These are phyloP conservation scores for Phyllotreta cruciferae DNA, from an alignment of 2,888 invertebrate species.

Conservation along the genomic window DNA sequence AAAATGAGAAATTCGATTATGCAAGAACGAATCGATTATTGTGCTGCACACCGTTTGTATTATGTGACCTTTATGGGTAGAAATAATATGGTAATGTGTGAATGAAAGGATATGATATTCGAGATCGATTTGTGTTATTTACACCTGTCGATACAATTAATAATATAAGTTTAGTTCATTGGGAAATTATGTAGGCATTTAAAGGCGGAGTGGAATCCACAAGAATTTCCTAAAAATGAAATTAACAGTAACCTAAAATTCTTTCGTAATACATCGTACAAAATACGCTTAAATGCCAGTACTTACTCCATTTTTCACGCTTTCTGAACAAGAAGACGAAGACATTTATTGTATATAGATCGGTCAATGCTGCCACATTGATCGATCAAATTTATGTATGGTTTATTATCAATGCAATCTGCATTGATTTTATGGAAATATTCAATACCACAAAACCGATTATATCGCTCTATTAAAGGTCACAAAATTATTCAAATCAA, in stretches of 20 bases:
- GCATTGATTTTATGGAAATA: no score
- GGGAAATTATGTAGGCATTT: no score
- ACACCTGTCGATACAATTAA: no score
- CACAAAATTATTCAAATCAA: no score
- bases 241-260: not conserved
- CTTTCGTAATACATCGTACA: constrained; percentile 8
- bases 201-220: no score
- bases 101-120: constrained; percentile 15
- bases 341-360: constrained; percentile 8
- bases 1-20: constrained; percentile 11
- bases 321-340: constrained; percentile 32
- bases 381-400: not conserved
- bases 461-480: no score
- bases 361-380: no score
- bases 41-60: constrained; percentile 1
- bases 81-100: constrained; percentile 10
- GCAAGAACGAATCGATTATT: not conserved
- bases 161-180: no score
- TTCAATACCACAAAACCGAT: no score
- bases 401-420: no score
- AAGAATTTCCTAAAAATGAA: no score
- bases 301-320: constrained; percentile 33
- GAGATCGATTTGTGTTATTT: not conserved
- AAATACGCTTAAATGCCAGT: not conserved
- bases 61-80: constrained; percentile 3